Evolutionary conservation across 2,888 invertebrate genomes (phyloP), one percentile per base, ranked within the genome.

Genomic region (Diabrotica balteata): DNA sequence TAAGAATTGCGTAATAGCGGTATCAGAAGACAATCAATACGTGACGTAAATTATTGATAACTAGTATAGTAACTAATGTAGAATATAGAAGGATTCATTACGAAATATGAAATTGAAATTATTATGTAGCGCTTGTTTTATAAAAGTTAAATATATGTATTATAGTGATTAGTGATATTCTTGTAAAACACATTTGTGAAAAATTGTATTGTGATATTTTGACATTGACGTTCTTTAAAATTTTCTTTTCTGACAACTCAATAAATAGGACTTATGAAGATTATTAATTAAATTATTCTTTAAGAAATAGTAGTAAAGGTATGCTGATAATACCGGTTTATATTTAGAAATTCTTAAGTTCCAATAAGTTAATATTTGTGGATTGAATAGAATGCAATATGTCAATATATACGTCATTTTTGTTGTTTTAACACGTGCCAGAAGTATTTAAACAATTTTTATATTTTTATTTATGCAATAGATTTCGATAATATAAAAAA

Each of bases 381-480:
- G 22, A 11, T 11, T 22, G n/a, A n/a, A 43, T 17, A 45, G 4
- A 45, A 8, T 43, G 49, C 43, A 42, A 50, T 17, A 55, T 58
- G 58, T 58, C 51, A 64, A 43, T 8, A 57, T 42, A 17, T 46
- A 64, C 46, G 58, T 64, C 64, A 64, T 45, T 57, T 64, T 59
- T 53, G 50, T 63, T 64, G 46, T 64, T 64, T 32, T 64, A 52
- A 64, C 64, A 64, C 64, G 64, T 64, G 64, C 64, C 64, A 64
- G 58, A 52, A 58, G 57, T 45, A 58, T 64, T 64, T 62, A 49
- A 49, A 54, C 51, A 52, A 63, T 57, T 44, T 32, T 32, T 32
- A 32, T 32, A 32, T 32, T 32, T 32, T 32, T 51, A 57, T 22
- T 49, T 60, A 50, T 32, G 43, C 52, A 52, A 63, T 55, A 32